phyloP scores from a whole-genome alignment of 2,797 vertebrate species.

The Sarcophilus harrisii region DNA sequence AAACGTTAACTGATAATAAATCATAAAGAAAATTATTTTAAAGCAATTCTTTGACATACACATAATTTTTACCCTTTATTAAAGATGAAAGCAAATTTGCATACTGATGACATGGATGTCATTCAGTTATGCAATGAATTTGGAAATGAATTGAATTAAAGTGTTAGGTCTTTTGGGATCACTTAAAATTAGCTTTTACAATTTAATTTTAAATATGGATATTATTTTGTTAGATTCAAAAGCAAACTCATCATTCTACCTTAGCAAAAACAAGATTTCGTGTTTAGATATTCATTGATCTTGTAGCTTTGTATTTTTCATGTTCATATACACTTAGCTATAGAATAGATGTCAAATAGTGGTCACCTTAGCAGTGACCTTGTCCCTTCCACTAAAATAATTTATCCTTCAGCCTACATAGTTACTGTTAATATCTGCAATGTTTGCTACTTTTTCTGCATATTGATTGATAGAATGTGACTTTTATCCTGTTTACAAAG shows the following conservation, averaged over 20 bases:
- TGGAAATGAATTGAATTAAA: neutral
- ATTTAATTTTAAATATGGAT: neutral
- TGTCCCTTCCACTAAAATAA: neutral
- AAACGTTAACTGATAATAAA: too few relatives aligned
- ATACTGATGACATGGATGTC: too few relatives aligned
- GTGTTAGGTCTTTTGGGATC: neutral
- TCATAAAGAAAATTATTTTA: too few relatives aligned
- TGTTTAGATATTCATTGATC: neutral
- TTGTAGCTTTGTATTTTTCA: neutral
- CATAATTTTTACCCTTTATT: too few relatives aligned
- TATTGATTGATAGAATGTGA: constrained; percentile 48
- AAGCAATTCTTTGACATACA: too few relatives aligned
- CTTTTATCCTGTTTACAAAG: constrained; percentile 59
- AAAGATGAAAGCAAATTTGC: too few relatives aligned
- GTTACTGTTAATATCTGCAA: neutral
- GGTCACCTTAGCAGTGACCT: neutral
- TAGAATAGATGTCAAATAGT: neutral
- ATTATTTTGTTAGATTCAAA: neutral
- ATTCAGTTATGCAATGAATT: neutral
- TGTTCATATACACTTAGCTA: neutral
- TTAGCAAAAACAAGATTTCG: neutral
- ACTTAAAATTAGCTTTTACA: neutral
- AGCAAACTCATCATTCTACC: neutral
- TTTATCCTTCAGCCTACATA: neutral
- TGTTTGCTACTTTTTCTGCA: constrained; percentile 36